These are phyloP conservation scores for Drosophila anomalipes DNA, from an alignment of 2,888 invertebrate genomes.

Conservation along the genomic window DNA sequence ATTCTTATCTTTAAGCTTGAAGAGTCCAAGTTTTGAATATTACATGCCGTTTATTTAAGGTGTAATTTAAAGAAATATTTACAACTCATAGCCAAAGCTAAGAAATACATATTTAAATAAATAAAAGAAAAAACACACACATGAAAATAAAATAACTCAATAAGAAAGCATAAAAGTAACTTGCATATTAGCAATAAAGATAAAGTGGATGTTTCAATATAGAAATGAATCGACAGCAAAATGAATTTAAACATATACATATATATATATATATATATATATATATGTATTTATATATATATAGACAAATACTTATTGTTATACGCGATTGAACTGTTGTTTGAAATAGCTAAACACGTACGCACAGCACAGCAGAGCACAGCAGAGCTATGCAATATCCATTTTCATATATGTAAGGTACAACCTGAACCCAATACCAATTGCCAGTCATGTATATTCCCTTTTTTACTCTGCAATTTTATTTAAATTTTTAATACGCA, in stretches of 20 bases:
- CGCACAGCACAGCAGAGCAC: constrained; percentile 4
- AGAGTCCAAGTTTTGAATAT: neutral
- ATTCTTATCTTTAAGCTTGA: neutral
- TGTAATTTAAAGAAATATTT: neutral
- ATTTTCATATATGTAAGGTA: constrained; percentile 28
- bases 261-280: too few species aligned
- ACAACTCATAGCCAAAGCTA: neutral
- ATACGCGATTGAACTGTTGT: constrained; percentile 49
- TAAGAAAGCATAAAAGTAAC: constrained; percentile 7
- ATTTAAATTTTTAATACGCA: constrained; percentile 75
- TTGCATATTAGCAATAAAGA: constrained; percentile 20
- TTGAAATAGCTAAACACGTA: constrained; percentile 29
- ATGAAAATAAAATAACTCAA: neutral
- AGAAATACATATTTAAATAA: neutral
- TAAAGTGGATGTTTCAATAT: neutral
- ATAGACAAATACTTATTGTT: constrained; percentile 38
- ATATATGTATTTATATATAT: neutral
- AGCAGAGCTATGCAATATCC: constrained; percentile 30
- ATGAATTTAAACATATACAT: constrained; percentile 12
- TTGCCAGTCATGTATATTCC: constrained; percentile 29
- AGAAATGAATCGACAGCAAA: constrained; percentile 15
- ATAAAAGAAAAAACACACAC: neutral
- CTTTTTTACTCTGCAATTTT: constrained; percentile 67
- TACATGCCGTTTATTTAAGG: neutral
- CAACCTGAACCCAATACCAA: constrained; percentile 8